These are phyloP conservation scores for Plagodis dolabraria DNA, from an alignment of 2,888 invertebrate genomes.

Conservation along the genomic window DNA sequence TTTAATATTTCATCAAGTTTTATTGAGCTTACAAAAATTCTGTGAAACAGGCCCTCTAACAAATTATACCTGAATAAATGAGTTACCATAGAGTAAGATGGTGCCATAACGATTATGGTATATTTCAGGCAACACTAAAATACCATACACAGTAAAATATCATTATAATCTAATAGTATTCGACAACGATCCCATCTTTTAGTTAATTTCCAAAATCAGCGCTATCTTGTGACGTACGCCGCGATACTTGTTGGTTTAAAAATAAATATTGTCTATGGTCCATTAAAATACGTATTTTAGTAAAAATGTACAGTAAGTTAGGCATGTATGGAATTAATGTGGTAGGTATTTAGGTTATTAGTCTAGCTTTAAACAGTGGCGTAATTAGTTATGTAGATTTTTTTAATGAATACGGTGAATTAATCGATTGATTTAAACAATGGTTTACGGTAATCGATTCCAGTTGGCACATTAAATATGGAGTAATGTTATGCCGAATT, in stretches of 20 bases:
- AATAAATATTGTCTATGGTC: conserved; percentile 48
- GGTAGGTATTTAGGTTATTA: conserved; percentile 41
- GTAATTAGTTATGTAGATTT: conserved; percentile 39
- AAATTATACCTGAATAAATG: conserved; percentile 65
- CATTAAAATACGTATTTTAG: conserved; percentile 37
- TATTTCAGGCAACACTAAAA: conserved; percentile 26
- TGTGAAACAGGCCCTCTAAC: conserved; percentile 24
- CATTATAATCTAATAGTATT: neutral
- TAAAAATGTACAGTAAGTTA: conserved; percentile 52
- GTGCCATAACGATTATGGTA: conserved; percentile 75
- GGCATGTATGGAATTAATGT: conserved; percentile 45
- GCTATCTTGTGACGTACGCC: conserved; percentile 46
- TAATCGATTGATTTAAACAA: conserved; percentile 13
- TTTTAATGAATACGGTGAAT: conserved; percentile 39
- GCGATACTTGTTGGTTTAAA: conserved; percentile 36
- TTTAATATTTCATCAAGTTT: too few species aligned
- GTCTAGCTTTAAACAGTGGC: conserved; percentile 39
- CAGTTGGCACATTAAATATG: conserved; percentile 31
- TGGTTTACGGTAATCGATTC: conserved; percentile 17
- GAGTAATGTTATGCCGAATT: conserved; percentile 27
- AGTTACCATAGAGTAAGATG: conserved; percentile 81
- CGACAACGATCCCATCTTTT: neutral
- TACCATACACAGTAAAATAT: conserved; percentile 5
- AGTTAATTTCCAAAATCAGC: conserved; percentile 30
- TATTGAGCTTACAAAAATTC: too few species aligned